phyloP scores from a whole-genome alignment of 2,797 vertebrate species.

The Enteromius fasciolatus region DNA sequence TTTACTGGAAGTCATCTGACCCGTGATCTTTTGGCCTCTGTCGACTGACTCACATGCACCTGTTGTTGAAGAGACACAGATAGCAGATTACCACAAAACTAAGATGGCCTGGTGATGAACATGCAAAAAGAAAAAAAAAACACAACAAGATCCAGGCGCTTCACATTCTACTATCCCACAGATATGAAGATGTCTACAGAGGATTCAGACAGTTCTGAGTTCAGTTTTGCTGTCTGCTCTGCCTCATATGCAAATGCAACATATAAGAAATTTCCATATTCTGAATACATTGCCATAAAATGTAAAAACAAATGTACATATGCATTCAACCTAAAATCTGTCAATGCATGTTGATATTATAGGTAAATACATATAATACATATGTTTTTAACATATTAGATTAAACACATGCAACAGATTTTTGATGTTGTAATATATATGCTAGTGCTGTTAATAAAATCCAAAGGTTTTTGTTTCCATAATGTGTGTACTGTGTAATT shows the following conservation, averaged over 20 bases:
- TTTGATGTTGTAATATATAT: too few relatives aligned
- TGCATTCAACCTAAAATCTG: too few relatives aligned
- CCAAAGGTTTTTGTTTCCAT: too few relatives aligned
- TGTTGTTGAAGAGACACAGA: slow-evolving; percentile 36
- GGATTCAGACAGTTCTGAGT: too few relatives aligned
- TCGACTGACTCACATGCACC: slow-evolving; percentile 50
- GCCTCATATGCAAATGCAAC: neutral
- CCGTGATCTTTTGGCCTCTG: slow-evolving; percentile 2
- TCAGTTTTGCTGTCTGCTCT: neutral
- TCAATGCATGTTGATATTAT: too few relatives aligned
- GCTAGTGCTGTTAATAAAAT: too few relatives aligned
- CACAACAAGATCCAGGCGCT: slow-evolving; percentile 9
- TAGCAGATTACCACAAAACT: neutral
- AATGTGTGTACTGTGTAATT: too few relatives aligned
- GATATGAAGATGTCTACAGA: neutral
- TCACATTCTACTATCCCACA: neutral
- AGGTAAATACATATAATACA: too few relatives aligned
- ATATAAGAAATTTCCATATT: neutral
- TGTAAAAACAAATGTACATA: too few relatives aligned
- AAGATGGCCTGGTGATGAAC: neutral
- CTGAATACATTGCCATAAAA: neutral
- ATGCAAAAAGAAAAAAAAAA: slow-evolving; percentile 32
- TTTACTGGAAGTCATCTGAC: slow-evolving; percentile 48
- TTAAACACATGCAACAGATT: too few relatives aligned
- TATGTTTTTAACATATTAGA: too few relatives aligned